Evolutionary conservation across 2,797 vertebrate genomes (phyloP).

Genomic region (Fistularia tabacaria): DNA sequence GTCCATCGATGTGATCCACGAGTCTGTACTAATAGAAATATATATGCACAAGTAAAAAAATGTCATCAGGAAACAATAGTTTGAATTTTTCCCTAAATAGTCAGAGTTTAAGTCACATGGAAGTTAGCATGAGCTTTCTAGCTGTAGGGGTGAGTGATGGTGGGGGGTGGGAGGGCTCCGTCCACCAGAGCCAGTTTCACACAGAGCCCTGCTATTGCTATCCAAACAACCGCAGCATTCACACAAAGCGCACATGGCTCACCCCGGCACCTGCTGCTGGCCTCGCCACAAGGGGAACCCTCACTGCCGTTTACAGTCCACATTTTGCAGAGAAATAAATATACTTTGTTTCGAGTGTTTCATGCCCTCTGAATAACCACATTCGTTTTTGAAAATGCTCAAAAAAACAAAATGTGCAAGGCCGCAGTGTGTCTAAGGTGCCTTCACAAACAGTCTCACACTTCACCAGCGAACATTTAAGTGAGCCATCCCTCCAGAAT

Average conservation of each 20-base stretch:
- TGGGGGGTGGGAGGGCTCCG: conserved; percentile 19
- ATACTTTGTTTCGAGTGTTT: conserved; percentile 8
- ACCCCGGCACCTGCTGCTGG: conserved; percentile 65
- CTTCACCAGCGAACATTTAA: conserved; percentile 6
- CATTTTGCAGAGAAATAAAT: conserved; percentile 23
- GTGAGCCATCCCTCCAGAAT: conserved; percentile 24
- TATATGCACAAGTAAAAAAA: too few relatives aligned
- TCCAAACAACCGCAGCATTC: conserved; percentile 72
- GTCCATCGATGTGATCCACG: too few relatives aligned
- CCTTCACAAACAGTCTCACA: conserved; percentile 7
- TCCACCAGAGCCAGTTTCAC: conserved; percentile 55
- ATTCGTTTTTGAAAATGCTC: not conserved
- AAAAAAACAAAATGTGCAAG: too few relatives aligned
- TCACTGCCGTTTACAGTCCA: conserved; percentile 47
- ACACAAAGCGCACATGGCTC: conserved; percentile 62
- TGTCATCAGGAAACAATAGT: too few relatives aligned
- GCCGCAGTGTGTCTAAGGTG: too few relatives aligned
- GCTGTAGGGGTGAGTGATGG: conserved; percentile 30
- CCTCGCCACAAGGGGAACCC: conserved; percentile 52
- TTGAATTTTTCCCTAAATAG: conserved; percentile 12
- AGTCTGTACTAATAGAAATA: too few relatives aligned
- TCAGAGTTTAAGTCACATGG: conserved; percentile 14
- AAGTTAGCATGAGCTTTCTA: conserved; percentile 35
- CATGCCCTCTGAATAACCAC: conserved; percentile 2
- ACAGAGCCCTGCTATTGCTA: conserved; percentile 67